Evolutionary conservation across 1,140 invertebrate species (phyloP).

Genomic region (Solenopsis invicta): DNA sequence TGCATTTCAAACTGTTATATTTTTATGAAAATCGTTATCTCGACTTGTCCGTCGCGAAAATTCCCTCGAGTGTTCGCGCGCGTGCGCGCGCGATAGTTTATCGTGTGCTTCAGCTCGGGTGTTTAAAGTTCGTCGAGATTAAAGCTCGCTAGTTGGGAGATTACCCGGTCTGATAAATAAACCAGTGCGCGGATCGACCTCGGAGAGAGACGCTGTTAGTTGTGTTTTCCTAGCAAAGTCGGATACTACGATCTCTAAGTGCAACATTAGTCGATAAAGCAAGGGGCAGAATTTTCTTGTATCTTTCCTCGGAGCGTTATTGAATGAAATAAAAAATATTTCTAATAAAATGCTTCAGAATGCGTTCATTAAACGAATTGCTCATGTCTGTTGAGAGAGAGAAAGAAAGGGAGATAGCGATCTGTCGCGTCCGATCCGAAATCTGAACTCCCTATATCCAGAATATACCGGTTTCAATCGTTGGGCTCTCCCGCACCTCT

Average conservation of each 20-base stretch:
- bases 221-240: constrained; percentile 23
- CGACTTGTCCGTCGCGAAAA: constrained; percentile 33
- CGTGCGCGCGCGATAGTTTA: constrained; percentile 32
- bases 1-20: constrained; percentile 15
- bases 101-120: constrained; percentile 36
- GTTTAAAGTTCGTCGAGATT: constrained; percentile 60
- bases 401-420: too few species aligned
- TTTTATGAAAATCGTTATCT: constrained; percentile 23
- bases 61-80: neutral
- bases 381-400: neutral
- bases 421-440: too few species aligned
- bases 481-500: neutral
- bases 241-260: constrained; percentile 39
- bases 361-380: neutral
- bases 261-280: constrained; percentile 22
- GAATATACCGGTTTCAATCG: neutral
- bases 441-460: neutral
- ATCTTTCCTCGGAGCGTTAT: constrained; percentile 1
- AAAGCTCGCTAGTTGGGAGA: constrained; percentile 53
- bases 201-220: constrained; percentile 25
- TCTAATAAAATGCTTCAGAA: neutral
- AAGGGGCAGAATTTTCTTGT: neutral
- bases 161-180: constrained; percentile 43
- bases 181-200: constrained; percentile 30
- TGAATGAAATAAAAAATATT: neutral